A percentile compares a stretch with the other conserved stretches of the same genome.
These are phyloP conservation scores for Lycaon pictus DNA, from an alignment of 2,113 vertebrate species.

Conservation along the genomic window DNA sequence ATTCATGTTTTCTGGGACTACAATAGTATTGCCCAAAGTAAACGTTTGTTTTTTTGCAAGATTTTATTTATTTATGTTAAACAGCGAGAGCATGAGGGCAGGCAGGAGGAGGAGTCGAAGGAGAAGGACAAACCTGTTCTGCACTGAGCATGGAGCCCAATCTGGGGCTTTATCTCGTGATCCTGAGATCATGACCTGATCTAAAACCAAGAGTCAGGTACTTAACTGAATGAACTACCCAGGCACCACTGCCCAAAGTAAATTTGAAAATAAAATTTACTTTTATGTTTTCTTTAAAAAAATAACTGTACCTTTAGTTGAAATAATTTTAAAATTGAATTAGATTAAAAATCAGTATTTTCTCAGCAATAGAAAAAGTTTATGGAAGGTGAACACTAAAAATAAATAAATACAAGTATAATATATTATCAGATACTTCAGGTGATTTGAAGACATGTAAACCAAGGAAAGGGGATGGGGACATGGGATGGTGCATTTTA, in stretches of 20 bases:
- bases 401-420: neutral
- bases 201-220: neutral
- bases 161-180: neutral
- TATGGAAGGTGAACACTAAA: neutral
- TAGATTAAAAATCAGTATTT: neutral
- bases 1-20: too few relatives aligned
- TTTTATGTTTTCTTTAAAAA: neutral
- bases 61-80: too few relatives aligned
- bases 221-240: neutral
- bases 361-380: neutral
- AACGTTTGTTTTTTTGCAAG: too few relatives aligned
- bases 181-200: neutral
- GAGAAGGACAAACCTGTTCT: too few relatives aligned
- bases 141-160: too few relatives aligned
- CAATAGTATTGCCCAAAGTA: too few relatives aligned
- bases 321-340: neutral
- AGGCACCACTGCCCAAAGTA: neutral
- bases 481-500: neutral
- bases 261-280: neutral
- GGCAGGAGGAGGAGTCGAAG: too few relatives aligned
- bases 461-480: neutral
- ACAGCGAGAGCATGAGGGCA: too few relatives aligned
- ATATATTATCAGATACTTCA: neutral
- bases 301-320: neutral
- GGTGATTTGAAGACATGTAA: neutral